A percentile compares a stretch with the other conserved stretches of the same genome.
Evolutionary conservation across 2,113 vertebrate genomes (phyloP).

Genomic region (Holacanthus passer): DNA sequence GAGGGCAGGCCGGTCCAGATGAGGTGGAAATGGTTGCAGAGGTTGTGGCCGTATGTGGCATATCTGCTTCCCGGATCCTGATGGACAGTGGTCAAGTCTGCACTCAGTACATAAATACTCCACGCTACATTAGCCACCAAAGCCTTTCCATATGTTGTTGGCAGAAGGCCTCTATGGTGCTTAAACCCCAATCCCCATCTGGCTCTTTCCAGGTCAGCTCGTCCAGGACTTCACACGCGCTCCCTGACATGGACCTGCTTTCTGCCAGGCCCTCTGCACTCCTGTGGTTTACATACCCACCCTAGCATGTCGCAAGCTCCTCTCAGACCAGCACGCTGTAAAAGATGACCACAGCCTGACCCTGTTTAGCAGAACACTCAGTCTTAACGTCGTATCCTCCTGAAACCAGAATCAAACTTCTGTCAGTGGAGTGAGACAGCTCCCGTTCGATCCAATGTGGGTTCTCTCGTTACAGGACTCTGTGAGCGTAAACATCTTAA

Average conservation of each 20-base stretch:
- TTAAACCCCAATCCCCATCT: slow-evolving; percentile 75
- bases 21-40: slow-evolving; percentile 34
- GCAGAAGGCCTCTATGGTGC: slow-evolving; percentile 77
- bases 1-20: slow-evolving; percentile 12
- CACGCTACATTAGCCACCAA: slow-evolving; percentile 83
- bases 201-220: slow-evolving; percentile 77
- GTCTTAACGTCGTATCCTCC: background rate
- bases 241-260: slow-evolving; percentile 66
- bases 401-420: slow-evolving; percentile 8
- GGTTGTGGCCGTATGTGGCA: slow-evolving; percentile 28
- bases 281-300: slow-evolving; percentile 46
- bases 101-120: slow-evolving; percentile 81
- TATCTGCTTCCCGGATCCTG: slow-evolving; percentile 60
- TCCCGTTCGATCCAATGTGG: slow-evolving; percentile 19
- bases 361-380: background rate
- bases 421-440: background rate
- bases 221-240: slow-evolving; percentile 48
- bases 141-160: slow-evolving; percentile 86
- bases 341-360: slow-evolving; percentile 18
- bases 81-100: slow-evolving; percentile 74
- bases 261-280: slow-evolving; percentile 42
- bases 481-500: slow-evolving; percentile 33
- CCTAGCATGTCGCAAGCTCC: slow-evolving; percentile 22
- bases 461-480: slow-evolving; percentile 29
- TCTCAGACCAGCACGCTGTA: slow-evolving; percentile 37